Conservation (phyloP, 2,113 vertebrate species). For the Sciurus niger region DNA sequence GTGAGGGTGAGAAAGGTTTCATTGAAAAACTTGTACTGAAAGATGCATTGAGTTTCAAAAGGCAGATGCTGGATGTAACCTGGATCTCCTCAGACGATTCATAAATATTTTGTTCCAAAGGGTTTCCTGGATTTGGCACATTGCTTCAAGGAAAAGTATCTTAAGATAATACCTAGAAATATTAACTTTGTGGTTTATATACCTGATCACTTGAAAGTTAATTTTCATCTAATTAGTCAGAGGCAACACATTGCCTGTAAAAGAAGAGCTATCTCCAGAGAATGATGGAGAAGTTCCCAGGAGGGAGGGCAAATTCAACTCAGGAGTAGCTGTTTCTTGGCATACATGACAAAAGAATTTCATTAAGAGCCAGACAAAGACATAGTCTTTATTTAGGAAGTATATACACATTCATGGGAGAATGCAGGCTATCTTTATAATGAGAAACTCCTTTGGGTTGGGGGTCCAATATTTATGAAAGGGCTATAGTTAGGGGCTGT, state of each 20-base stretch:
- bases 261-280: not conserved
- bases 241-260: not conserved
- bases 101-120: not conserved
- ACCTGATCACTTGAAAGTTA: not conserved
- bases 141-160: not conserved
- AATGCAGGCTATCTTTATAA: no score
- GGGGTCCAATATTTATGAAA: no score
- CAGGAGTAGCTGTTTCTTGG: no score
- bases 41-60: not conserved
- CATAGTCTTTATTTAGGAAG: no score
- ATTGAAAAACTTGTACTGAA: not conserved
- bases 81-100: not conserved
- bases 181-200: slow-evolving; percentile 1
- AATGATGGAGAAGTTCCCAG: no score
- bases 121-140: not conserved
- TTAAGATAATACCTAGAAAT: not conserved
- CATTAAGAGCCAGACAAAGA: no score
- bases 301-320: no score
- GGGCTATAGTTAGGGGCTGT: no score
- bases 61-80: not conserved
- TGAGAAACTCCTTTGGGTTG: no score
- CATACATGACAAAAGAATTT: no score
- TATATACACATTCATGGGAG: no score
- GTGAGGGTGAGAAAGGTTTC: not conserved
- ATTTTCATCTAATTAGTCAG: not conserved